phyloP scores from a whole-genome alignment of 2,113 vertebrate species.

The Vulpes ferrilata region DNA sequence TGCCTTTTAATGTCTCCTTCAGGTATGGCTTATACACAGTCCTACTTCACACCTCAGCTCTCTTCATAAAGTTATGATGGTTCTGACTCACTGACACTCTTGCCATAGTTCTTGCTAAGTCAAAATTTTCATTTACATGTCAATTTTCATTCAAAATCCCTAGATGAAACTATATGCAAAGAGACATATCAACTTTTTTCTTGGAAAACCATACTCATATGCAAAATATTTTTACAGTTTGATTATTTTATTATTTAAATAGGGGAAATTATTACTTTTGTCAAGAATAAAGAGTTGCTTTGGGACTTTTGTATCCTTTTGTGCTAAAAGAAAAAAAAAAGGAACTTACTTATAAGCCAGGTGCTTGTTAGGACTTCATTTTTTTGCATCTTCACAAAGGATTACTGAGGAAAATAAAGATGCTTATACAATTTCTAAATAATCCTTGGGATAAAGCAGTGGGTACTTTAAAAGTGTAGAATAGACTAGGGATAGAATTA shows the following conservation, averaged over 20 bases:
- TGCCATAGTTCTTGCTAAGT: not conserved
- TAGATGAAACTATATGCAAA: not conserved
- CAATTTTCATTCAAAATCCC: not conserved
- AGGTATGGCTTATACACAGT: constrained; percentile 15
- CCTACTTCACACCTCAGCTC: not conserved
- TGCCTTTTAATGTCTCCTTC: constrained; percentile 75
- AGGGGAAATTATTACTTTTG: not conserved
- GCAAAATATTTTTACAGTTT: not conserved
- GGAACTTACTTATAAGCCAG: not conserved
- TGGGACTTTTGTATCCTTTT: not conserved
- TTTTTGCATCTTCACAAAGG: not conserved
- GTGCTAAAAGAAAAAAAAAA: not conserved
- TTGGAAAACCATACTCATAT: not conserved
- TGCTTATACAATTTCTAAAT: not conserved
- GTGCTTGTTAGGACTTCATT: not conserved
- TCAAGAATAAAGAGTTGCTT: not conserved
- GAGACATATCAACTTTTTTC: not conserved
- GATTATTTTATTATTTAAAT: constrained; percentile 19
- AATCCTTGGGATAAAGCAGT: not conserved
- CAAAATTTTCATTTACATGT: not conserved
- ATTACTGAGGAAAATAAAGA: constrained; percentile 3
- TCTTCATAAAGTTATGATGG: constrained; percentile 23
- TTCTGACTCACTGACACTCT: not conserved
- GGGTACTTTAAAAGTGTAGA: constrained; percentile 38
- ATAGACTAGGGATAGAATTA: constrained; percentile 36